phyloP scores from a whole-genome alignment of 2,888 invertebrate genomes.

The Argynnis bischoffii region DNA sequence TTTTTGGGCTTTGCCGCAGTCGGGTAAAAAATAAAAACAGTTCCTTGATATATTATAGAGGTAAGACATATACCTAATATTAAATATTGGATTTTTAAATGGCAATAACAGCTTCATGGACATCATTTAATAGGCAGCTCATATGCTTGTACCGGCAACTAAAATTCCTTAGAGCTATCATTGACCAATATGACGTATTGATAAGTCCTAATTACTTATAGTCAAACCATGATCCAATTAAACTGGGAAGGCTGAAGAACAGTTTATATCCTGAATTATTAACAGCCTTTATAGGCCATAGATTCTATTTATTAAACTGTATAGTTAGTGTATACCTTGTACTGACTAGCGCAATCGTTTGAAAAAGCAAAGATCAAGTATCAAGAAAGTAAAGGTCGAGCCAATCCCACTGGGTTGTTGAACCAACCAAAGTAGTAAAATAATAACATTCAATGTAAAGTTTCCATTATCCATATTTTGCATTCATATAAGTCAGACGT shows the following conservation, averaged over 20 bases:
- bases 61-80: too few relatives aligned
- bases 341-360: constrained; percentile 7
- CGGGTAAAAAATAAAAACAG: too few relatives aligned
- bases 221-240: neutral
- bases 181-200: neutral
- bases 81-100: too few relatives aligned
- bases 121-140: too few relatives aligned
- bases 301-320: constrained; percentile 8
- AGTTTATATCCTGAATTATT: too few relatives aligned
- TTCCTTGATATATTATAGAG: too few relatives aligned
- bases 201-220: neutral
- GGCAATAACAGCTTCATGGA: too few relatives aligned
- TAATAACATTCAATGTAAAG: neutral
- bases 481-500: too few relatives aligned
- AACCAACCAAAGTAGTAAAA: constrained; percentile 6
- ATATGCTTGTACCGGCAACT: too few relatives aligned
- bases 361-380: constrained; percentile 16
- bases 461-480: neutral
- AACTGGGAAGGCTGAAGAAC: too few relatives aligned
- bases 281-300: neutral
- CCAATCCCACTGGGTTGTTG: constrained; percentile 18
- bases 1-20: too few relatives aligned
- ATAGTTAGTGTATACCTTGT: neutral
- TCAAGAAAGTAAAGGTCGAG: constrained; percentile 8
- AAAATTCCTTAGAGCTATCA: neutral